Conservation (phyloP, 2,113 vertebrate species). For the Microtus pennsylvanicus region DNA sequence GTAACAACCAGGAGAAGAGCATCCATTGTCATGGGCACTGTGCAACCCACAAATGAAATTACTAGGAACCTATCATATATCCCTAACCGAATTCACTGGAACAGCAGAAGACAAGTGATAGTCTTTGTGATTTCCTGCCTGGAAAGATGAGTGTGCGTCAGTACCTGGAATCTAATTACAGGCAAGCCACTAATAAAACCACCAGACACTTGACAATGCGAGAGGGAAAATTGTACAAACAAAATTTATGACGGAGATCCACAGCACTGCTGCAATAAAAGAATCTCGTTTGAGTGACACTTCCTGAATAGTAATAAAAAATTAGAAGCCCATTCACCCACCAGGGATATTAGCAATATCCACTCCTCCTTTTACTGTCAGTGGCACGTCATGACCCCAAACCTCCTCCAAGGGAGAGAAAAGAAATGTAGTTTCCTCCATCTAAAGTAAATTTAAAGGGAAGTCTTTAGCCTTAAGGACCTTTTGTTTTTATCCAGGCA, state of each 20-base stretch:
- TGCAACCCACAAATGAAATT: slow-evolving; percentile 63
- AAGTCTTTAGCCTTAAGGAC: slow-evolving; percentile 74
- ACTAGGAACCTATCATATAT: slow-evolving; percentile 15
- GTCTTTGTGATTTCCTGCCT: slow-evolving; percentile 71
- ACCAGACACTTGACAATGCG: slow-evolving; percentile 75
- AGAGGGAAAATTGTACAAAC: slow-evolving; percentile 83
- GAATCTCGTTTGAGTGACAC: slow-evolving; percentile 84
- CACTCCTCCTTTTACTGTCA: slow-evolving; percentile 79
- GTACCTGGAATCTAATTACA: slow-evolving; percentile 79
- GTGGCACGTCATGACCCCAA: slow-evolving; percentile 66
- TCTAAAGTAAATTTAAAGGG: slow-evolving; percentile 68
- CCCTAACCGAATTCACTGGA: slow-evolving; percentile 70
- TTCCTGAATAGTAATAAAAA: slow-evolving; percentile 86
- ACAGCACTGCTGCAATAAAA: slow-evolving; percentile 82
- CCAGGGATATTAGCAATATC: slow-evolving; percentile 85
- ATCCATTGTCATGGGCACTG: slow-evolving; percentile 56
- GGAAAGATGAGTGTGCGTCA: slow-evolving; percentile 65
- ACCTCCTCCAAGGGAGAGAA: slow-evolving; percentile 60
- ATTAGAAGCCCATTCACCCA: slow-evolving; percentile 83
- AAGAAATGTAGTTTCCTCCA: slow-evolving; percentile 67
- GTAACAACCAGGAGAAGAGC: slow-evolving; percentile 45
- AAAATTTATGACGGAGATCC: slow-evolving; percentile 85
- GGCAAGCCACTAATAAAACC: slow-evolving; percentile 80
- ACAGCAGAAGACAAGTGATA: slow-evolving; percentile 67
- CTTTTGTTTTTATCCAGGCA: slow-evolving; percentile 55